Evolutionary conservation across 1,140 invertebrate genomes (phyloP), one percentile per base, ranked within the genome.

Genomic region (Monochamus saltuarius): DNA sequence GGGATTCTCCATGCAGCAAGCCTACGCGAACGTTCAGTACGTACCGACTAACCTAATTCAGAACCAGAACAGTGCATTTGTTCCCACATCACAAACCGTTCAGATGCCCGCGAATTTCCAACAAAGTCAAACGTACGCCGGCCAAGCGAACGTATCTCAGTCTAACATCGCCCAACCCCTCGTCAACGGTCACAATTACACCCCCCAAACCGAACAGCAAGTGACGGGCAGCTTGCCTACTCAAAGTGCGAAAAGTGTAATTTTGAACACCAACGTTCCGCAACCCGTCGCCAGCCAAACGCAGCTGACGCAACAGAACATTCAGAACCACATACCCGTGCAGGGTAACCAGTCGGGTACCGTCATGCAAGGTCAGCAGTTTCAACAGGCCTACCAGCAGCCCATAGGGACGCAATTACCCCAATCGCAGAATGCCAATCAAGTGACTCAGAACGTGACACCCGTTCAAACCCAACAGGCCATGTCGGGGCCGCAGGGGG

Each of bases 21-120:
- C 61, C 56, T 76, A 72, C 54, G 63, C 67, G n/a, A 75, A 75
- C 54, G 64, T 76, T 34, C 74, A 73, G 54, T 76, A 75, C 50
- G 71, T 75, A 19, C 71, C 69, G 22, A 51, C 69, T 11, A 68
- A 72, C 56, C 59, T 69, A 13, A 60, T 69, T 17, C 74, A 68
- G 36, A 70, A 72, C 49, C 73, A 74, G 55, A 68, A 65, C 50
- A 73, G 73, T 51, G 73, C 74, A 9, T 76, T 76, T 61, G 72
- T 76, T 8, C 71, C 74, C 7, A 76, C 73, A 34, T 69, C 69
- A 22, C 72, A 73, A 58, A 61, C 63, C 4, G 60, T 70, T 45
- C 69, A 72, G 40, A 19, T 74, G 17, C 67, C 73, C 0, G 57
- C 70, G 8, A 76, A 72, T 59, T 75, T 75, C 57, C 74, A 74